Evolutionary conservation across 2,113 vertebrate genomes (phyloP).

Genomic region (Notechis scutatus): DNA sequence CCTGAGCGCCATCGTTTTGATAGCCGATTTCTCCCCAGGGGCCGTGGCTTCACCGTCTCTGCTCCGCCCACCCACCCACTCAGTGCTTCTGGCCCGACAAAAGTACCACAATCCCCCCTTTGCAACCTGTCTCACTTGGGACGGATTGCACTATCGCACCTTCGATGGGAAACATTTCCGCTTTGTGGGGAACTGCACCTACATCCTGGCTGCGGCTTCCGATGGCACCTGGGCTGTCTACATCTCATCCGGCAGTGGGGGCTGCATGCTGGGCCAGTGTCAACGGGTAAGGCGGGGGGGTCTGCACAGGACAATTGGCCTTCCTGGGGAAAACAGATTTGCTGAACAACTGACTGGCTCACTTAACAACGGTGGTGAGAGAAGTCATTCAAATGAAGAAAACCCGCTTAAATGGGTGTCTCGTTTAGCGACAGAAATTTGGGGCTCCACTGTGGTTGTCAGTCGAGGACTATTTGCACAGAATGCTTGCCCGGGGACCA

Average conservation of each 20-base stretch:
- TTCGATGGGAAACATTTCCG: slow-evolving; percentile 85
- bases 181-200: slow-evolving; percentile 80
- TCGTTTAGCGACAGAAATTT: background rate
- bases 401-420: background rate
- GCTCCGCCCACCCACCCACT: background rate
- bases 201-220: slow-evolving; percentile 73
- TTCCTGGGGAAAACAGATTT: background rate
- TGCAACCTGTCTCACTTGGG: slow-evolving; percentile 81
- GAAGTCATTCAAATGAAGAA: background rate
- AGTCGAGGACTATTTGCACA: background rate
- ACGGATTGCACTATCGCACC: slow-evolving; percentile 79
- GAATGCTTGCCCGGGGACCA: background rate
- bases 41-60: slow-evolving; percentile 57
- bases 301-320: too few species aligned
- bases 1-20: too few species aligned
- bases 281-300: slow-evolving; percentile 65
- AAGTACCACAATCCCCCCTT: slow-evolving; percentile 54
- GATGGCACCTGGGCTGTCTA: slow-evolving; percentile 82
- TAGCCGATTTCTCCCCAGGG: slow-evolving; percentile 53
- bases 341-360: background rate
- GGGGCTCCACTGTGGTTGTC: background rate
- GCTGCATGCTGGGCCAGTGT: slow-evolving; percentile 66
- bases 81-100: rapidly evolving
- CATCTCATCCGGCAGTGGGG: slow-evolving; percentile 42
- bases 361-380: background rate